Evolutionary conservation across 2,113 vertebrate species (phyloP).

Genomic region (Sphyrna mokarran): DNA sequence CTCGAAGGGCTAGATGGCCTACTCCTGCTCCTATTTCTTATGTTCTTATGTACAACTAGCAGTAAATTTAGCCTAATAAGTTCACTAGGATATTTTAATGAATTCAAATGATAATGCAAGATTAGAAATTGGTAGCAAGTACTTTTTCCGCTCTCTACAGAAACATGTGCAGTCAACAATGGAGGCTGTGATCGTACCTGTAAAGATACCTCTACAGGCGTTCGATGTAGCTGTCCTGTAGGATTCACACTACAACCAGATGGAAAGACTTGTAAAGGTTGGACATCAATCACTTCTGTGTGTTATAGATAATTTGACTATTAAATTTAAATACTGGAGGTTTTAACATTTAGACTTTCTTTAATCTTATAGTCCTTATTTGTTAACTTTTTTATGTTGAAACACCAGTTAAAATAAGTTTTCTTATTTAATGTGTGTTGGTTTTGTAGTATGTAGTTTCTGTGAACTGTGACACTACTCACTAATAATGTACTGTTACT

Average conservation of each 20-base stretch:
- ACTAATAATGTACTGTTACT: not conserved
- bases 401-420: not conserved
- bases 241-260: constrained; percentile 91
- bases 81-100: not conserved
- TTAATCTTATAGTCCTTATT: not conserved
- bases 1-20: too few species aligned
- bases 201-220: constrained; percentile 91
- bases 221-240: constrained; percentile 88
- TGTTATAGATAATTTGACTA: not conserved
- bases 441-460: not conserved
- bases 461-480: not conserved
- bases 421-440: not conserved
- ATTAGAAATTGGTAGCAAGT: not conserved
- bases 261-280: constrained; percentile 94
- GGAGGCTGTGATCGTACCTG: constrained; percentile 95
- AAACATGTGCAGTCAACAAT: constrained; percentile 92
- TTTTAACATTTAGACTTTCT: not conserved
- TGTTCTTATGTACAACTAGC: too few species aligned
- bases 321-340: not conserved
- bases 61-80: not conserved
- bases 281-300: not conserved
- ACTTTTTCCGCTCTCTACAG: constrained; percentile 54
- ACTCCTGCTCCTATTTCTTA: too few species aligned
- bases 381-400: not conserved
- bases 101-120: not conserved